Conservation (phyloP, 2,797 vertebrate species). For the Megaceryle alcyon region DNA sequence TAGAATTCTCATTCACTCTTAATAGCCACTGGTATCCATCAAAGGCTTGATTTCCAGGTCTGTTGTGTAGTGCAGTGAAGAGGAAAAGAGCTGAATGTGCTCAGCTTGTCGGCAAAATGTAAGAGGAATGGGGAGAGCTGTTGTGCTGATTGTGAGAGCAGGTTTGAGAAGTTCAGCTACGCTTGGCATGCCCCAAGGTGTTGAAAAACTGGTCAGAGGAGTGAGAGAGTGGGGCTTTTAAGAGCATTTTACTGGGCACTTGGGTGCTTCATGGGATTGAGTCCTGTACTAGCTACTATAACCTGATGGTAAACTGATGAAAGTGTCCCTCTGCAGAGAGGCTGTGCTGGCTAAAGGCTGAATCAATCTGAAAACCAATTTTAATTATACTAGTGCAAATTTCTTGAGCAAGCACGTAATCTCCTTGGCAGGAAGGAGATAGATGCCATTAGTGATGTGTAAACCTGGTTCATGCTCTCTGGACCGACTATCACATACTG, state of each 20-base stretch:
- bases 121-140: not conserved
- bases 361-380: not conserved
- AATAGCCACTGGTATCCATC: slow-evolving; percentile 66
- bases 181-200: not conserved
- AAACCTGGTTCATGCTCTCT: not conserved
- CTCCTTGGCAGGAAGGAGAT: not conserved
- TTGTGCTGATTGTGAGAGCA: not conserved
- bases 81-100: slow-evolving; percentile 27
- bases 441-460: not conserved
- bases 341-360: not conserved
- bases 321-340: not conserved
- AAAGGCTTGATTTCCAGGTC: slow-evolving; percentile 45
- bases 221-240: not conserved
- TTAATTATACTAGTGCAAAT: not conserved
- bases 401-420: not conserved
- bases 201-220: not conserved
- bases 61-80: not conserved
- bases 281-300: not conserved
- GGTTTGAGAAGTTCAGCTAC: not conserved
- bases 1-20: slow-evolving; percentile 72
- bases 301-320: not conserved
- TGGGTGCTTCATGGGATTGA: not conserved
- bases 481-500: not conserved
- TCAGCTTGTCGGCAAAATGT: not conserved
- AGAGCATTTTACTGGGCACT: slow-evolving; percentile 20